phyloP scores from a whole-genome alignment of 1,140 invertebrate species.

The Hylaeus volcanicus region DNA sequence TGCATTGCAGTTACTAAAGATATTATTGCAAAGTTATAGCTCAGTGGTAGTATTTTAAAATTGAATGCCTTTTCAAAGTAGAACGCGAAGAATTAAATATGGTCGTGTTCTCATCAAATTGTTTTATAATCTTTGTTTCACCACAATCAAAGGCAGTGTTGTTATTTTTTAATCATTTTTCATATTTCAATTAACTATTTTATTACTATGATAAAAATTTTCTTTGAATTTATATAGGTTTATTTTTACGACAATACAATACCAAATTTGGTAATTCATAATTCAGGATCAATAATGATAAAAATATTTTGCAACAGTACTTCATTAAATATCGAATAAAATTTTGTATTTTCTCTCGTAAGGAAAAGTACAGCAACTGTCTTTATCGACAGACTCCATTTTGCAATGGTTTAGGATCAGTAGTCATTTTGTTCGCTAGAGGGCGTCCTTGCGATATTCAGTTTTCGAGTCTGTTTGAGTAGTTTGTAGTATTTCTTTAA shows the following conservation, averaged over 20 bases:
- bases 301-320: no score
- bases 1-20: no score
- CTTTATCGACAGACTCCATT: constrained; percentile 14
- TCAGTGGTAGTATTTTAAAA: neutral
- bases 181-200: no score
- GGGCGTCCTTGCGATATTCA: neutral
- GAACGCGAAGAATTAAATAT: constrained; percentile 31
- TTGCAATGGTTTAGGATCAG: neutral
- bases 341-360: no score
- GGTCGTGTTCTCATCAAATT: constrained; percentile 33
- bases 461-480: constrained; percentile 1
- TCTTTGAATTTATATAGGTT: no score
- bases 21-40: no score
- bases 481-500: neutral
- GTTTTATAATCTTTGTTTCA: neutral
- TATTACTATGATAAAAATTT: no score
- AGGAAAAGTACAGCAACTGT: neutral
- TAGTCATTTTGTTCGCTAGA: neutral
- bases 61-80: neutral
- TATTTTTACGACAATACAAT: no score
- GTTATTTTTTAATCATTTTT: no score
- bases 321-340: no score
- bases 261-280: no score
- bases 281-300: no score
- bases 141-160: neutral